A percentile compares a stretch with the other conserved stretches of the same genome.
Conservation (phyloP, 2,888 invertebrate genomes). For the Dendrolimus pini region DNA sequence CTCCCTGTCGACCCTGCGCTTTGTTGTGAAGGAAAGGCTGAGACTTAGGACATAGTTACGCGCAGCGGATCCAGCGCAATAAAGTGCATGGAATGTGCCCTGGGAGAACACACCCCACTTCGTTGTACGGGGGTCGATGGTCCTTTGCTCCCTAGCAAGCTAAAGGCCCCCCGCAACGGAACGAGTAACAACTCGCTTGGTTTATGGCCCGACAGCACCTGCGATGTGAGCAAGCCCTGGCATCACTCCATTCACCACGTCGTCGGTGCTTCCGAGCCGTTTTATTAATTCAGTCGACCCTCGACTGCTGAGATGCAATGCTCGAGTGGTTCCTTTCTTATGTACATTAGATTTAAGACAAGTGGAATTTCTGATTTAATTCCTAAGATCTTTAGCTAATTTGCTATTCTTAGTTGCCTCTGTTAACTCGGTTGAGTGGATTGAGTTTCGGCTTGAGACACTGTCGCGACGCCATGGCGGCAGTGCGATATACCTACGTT, state of each 20-base stretch:
- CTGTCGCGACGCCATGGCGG: too few species aligned
- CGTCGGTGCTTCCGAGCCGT: slow-evolving; percentile 20
- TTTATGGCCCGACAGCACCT: slow-evolving; percentile 19
- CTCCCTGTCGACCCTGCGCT: too few species aligned
- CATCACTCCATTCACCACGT: slow-evolving; percentile 35
- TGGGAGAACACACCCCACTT: too few species aligned
- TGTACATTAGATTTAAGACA: slow-evolving; percentile 5
- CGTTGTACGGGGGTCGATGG: too few species aligned
- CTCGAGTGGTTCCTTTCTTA: background rate
- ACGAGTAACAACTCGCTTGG: slow-evolving; percentile 1
- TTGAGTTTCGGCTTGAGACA: background rate
- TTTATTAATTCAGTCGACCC: slow-evolving; percentile 32
- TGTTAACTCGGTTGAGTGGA: background rate
- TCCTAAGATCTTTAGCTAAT: slow-evolving; percentile 4
- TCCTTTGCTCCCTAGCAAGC: too few species aligned
- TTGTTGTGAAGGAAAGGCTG: too few species aligned
- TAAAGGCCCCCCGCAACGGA: too few species aligned
- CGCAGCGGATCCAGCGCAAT: too few species aligned
- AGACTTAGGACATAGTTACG: too few species aligned
- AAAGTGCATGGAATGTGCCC: too few species aligned
- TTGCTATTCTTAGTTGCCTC: background rate
- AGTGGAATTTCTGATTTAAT: background rate
- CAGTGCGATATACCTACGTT: too few species aligned
- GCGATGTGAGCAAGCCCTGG: slow-evolving; percentile 21
- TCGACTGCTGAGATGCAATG: slow-evolving; percentile 1